phyloP scores from a whole-genome alignment of 2,113 vertebrate species.

The Sigmodon hispidus region DNA sequence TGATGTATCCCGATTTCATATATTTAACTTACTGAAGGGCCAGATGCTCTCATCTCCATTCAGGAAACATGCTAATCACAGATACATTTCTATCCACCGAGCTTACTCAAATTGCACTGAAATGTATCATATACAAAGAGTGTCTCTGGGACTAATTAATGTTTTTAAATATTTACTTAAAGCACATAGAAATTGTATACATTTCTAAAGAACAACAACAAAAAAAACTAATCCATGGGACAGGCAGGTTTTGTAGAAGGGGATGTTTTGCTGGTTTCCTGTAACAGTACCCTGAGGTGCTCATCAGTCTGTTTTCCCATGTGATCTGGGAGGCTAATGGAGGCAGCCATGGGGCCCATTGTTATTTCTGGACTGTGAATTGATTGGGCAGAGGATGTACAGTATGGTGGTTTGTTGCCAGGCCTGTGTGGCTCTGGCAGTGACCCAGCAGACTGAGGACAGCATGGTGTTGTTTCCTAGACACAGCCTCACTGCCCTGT shows the following conservation, averaged over 20 bases:
- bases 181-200: background rate
- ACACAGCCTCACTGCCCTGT: background rate
- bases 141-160: background rate
- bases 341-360: background rate
- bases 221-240: background rate
- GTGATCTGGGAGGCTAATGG: background rate
- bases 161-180: conserved; percentile 56
- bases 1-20: background rate
- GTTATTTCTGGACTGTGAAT: background rate
- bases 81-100: background rate
- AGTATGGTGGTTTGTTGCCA: background rate
- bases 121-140: background rate
- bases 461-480: background rate
- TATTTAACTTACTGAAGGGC: conserved; percentile 33
- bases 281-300: background rate
- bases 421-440: background rate
- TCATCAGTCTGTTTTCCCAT: background rate
- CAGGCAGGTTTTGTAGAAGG: background rate
- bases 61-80: conserved; percentile 17
- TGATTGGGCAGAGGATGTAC: background rate
- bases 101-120: background rate
- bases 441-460: background rate
- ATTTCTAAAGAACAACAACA: conserved; percentile 32
- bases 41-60: conserved; percentile 50
- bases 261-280: background rate